Evolutionary conservation across 1,140 invertebrate genomes (phyloP).

Genomic region (Heliconius melpomene): DNA sequence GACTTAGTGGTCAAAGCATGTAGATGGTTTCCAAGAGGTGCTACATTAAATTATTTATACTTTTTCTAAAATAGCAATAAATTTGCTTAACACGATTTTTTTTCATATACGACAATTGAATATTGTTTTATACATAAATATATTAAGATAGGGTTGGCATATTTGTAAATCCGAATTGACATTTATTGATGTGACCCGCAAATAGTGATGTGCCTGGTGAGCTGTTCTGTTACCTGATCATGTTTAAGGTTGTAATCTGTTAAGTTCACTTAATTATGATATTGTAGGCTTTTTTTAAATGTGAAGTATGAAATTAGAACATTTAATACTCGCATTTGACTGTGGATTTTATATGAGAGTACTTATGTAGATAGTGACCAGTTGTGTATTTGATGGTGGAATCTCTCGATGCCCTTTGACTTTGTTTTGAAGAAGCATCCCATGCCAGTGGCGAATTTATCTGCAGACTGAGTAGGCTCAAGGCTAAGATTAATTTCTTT

Average conservation of each 20-base stretch:
- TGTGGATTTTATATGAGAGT: slow-evolving; percentile 26
- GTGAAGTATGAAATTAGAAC: slow-evolving; percentile 23
- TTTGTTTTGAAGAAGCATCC: not conserved
- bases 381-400: slow-evolving; percentile 42
- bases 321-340: slow-evolving; percentile 7
- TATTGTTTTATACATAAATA: not conserved
- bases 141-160: not conserved
- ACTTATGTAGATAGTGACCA: slow-evolving; percentile 28
- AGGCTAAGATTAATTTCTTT: no score
- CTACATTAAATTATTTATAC: no score
- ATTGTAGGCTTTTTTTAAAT: slow-evolving; percentile 18
- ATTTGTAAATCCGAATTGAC: not conserved
- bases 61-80: no score
- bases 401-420: slow-evolving; percentile 39
- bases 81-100: no score
- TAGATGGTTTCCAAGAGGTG: no score
- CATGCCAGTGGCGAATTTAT: no score
- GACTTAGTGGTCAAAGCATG: no score
- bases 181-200: slow-evolving; percentile 29
- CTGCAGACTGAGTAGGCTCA: no score
- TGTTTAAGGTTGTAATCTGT: slow-evolving; percentile 39
- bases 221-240: slow-evolving; percentile 42
- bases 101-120: not conserved
- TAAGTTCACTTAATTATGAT: slow-evolving; percentile 38
- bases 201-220: slow-evolving; percentile 27